Percentiles rank a stretch among this genome's conserved stretches.
These are phyloP conservation scores for Astyanax mexicanus DNA, from an alignment of 2,797 vertebrate genomes.

Conservation along the genomic window DNA sequence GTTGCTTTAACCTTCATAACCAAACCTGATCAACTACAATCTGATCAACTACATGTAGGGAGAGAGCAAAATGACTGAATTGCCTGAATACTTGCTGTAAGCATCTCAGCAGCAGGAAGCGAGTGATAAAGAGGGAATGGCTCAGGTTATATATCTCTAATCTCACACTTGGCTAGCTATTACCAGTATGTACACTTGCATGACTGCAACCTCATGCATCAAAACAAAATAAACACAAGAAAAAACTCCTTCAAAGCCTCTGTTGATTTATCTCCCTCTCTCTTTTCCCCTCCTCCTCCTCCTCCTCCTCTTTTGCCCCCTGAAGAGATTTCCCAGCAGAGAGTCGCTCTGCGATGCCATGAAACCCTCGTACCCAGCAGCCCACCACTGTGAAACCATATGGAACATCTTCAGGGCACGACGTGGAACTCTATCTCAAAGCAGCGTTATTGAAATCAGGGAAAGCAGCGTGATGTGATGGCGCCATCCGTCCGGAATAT, in stretches of 20 bases:
- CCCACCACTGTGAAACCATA: constrained; percentile 64
- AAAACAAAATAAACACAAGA: constrained; percentile 2
- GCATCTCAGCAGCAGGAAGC: constrained; percentile 40
- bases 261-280: constrained; percentile 13
- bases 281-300: constrained; percentile 13
- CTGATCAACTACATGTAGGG: background rate
- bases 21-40: background rate
- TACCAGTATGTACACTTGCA: constrained; percentile 11
- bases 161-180: constrained; percentile 24
- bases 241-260: background rate
- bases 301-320: background rate
- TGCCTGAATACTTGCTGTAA: background rate
- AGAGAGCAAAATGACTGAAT: background rate
- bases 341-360: constrained; percentile 30
- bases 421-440: constrained; percentile 58
- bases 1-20: no score
- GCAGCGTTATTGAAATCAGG: constrained; percentile 62
- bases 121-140: constrained; percentile 9
- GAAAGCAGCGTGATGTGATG: constrained; percentile 35
- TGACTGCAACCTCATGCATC: constrained; percentile 1
- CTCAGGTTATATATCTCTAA: constrained; percentile 22
- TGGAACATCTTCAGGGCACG: constrained; percentile 60
- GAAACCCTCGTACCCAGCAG: constrained; percentile 51
- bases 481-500: background rate
- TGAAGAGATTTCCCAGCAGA: constrained; percentile 43